Evolutionary conservation across 2,797 vertebrate species (phyloP).

Genomic region (Oreortyx pictus): DNA sequence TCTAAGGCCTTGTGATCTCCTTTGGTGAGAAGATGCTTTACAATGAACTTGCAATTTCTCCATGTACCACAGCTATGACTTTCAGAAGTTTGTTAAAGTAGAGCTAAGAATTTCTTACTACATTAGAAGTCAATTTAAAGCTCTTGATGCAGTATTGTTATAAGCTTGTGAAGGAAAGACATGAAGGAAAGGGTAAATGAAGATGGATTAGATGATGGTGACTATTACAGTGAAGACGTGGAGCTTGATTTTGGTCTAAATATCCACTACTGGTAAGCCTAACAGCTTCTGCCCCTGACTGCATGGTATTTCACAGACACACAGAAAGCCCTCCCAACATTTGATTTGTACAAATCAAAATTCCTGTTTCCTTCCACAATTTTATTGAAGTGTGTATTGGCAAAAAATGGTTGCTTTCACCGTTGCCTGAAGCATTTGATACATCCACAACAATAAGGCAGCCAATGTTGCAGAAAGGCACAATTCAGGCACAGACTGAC

Average conservation of each 20-base stretch:
- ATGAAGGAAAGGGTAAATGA: background rate
- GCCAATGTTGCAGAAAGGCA: background rate
- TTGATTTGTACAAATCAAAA: background rate
- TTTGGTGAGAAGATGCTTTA: background rate
- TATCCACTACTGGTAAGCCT: background rate
- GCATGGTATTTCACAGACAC: background rate
- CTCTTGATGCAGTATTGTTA: background rate
- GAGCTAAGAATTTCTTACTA: background rate
- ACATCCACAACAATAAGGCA: background rate
- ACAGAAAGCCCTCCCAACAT: background rate
- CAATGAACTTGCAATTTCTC: background rate
- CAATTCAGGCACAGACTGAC: background rate
- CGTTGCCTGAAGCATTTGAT: background rate
- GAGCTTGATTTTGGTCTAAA: background rate
- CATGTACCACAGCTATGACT: background rate
- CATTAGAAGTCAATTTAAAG: background rate
- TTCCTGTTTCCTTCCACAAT: background rate
- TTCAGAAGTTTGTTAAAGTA: background rate
- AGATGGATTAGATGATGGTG: background rate
- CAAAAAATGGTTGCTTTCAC: background rate
- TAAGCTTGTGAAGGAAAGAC: background rate
- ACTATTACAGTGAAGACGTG: background rate
- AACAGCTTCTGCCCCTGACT: background rate
- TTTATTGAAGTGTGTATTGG: background rate
- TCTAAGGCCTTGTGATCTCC: background rate